Conservation (phyloP, 1,140 invertebrate genomes). For the Papilio polytes region DNA sequence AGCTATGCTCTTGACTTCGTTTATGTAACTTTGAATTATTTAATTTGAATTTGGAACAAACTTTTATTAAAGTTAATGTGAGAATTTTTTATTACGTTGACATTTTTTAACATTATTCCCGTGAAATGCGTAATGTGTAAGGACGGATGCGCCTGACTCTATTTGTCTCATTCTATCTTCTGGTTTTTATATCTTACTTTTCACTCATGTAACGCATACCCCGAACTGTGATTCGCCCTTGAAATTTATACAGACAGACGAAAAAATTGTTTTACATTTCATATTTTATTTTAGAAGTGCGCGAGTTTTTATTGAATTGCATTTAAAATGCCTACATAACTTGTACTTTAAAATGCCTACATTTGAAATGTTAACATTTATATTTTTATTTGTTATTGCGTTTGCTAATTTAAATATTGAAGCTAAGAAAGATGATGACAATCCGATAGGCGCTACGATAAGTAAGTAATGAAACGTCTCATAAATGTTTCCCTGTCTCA, state of each 20-base stretch:
- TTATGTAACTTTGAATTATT: neutral
- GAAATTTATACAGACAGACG: neutral
- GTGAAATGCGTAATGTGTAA: neutral
- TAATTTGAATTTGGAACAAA: neutral
- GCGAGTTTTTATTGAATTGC: neutral
- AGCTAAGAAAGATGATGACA: neutral
- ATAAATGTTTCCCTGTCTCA: too few relatives aligned
- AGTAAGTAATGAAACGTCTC: neutral
- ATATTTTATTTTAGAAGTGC: neutral
- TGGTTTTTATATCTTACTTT: neutral
- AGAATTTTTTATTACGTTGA: too few relatives aligned
- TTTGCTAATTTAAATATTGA: constrained; percentile 4
- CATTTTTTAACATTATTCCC: neutral
- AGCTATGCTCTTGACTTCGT: constrained; percentile 1
- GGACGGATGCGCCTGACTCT: neutral
- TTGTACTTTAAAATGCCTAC: neutral
- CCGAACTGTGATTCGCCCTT: neutral
- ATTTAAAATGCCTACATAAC: neutral
- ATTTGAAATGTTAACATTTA: neutral
- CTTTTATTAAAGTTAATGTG: too few relatives aligned
- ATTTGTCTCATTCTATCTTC: neutral
- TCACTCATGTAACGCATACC: neutral
- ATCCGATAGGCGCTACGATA: constrained; percentile 17
- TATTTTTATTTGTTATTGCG: neutral
- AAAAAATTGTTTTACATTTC: neutral